Percentiles rank a stretch among this genome's conserved stretches.
phyloP scores from a whole-genome alignment of 2,888 invertebrate genomes.

The Lamproptera curius region DNA sequence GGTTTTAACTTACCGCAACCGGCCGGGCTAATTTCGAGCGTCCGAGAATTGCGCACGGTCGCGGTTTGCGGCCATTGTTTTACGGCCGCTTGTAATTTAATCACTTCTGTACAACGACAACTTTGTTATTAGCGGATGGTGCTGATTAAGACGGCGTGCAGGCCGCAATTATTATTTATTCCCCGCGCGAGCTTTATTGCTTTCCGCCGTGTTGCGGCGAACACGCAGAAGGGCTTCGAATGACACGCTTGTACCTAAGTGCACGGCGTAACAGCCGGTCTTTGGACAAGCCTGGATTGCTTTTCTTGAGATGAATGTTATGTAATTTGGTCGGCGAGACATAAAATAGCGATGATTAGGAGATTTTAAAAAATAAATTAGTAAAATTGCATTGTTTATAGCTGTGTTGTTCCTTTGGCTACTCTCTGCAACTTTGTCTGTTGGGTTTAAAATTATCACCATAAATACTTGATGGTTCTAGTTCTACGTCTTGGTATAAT shows the following conservation, averaged over 20 bases:
- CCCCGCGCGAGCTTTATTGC: slow-evolving; percentile 11
- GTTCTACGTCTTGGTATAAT: no score
- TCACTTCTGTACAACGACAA: slow-evolving; percentile 41
- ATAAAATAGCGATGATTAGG: no score
- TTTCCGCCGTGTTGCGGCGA: not conserved
- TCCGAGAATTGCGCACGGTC: slow-evolving; percentile 32
- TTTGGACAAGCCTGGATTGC: no score
- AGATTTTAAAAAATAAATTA: no score
- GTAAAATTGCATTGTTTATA: no score
- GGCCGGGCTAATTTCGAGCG: slow-evolving; percentile 24
- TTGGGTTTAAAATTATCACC: no score
- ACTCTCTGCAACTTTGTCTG: no score
- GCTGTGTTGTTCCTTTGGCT: no score
- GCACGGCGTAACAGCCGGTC: not conserved
- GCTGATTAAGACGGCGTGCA: slow-evolving; percentile 30
- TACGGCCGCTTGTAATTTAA: slow-evolving; percentile 46
- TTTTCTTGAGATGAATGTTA: no score
- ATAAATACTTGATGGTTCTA: no score
- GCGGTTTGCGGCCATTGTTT: slow-evolving; percentile 46
- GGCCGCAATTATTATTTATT: slow-evolving; percentile 21
- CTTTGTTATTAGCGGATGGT: slow-evolving; percentile 39
- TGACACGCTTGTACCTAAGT: not conserved
- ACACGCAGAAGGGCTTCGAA: not conserved
- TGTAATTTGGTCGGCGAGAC: no score
- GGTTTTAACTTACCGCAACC: slow-evolving; percentile 9